phyloP scores from a whole-genome alignment of 2,113 vertebrate species.

The Caloenas nicobarica region DNA sequence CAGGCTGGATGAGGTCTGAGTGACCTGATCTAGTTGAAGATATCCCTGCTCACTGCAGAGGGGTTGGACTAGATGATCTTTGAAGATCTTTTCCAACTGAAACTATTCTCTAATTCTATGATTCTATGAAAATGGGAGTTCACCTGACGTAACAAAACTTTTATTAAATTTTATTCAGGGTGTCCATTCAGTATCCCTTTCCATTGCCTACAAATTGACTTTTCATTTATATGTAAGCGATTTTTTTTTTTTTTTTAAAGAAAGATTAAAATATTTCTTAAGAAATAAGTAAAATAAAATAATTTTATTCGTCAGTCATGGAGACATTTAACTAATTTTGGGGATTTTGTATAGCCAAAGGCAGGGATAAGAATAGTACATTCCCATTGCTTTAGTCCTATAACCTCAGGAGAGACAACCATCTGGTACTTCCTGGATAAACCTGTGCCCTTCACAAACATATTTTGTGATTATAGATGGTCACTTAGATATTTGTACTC shows the following conservation, averaged over 20 bases:
- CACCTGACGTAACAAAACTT: accelerated
- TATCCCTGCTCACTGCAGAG: no score
- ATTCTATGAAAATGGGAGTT: not conserved
- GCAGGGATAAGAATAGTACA: not conserved
- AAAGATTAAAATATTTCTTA: not conserved
- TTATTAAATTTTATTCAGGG: not conserved
- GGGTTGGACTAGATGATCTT: no score
- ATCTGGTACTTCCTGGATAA: constrained; percentile 50
- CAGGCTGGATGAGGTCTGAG: no score
- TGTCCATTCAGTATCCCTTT: not conserved
- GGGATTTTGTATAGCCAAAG: not conserved
- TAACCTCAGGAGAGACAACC: constrained; percentile 31
- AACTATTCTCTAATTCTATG: no score
- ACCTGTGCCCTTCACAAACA: constrained; percentile 31
- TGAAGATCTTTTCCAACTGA: no score
- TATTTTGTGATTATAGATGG: constrained; percentile 33
- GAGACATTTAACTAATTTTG: not conserved
- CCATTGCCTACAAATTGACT: not conserved
- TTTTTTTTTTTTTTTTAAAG: not conserved
- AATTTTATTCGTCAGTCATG: not conserved
- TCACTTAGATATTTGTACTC: constrained; percentile 26
- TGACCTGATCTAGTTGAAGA: no score
- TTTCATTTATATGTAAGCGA: not conserved
- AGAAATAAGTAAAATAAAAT: not conserved
- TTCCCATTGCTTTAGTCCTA: not conserved